Evolutionary conservation across 2,888 invertebrate genomes (phyloP).

Genomic region (Encarsia formosa): DNA sequence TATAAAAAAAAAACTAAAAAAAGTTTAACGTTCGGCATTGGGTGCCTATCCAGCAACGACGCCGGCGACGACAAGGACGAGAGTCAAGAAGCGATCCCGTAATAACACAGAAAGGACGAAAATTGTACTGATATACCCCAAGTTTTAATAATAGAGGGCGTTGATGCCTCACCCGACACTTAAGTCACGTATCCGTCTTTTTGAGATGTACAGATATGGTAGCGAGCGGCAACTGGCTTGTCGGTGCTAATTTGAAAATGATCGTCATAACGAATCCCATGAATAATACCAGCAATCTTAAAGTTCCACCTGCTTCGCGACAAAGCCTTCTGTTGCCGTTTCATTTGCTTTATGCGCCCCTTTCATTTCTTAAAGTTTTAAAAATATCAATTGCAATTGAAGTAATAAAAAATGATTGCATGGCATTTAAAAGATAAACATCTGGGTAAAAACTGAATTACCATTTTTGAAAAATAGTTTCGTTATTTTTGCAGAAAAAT

Average conservation of each 20-base stretch:
- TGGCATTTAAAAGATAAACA: too few relatives aligned
- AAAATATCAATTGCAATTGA: too few relatives aligned
- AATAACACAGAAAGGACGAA: slow-evolving; percentile 18
- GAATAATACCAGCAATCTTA: slow-evolving; percentile 21
- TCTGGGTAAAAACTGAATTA: too few relatives aligned
- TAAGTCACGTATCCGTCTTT: slow-evolving; percentile 1
- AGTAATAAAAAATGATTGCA: too few relatives aligned
- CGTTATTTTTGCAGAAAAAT: too few relatives aligned
- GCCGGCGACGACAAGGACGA: neutral
- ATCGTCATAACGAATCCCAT: slow-evolving; percentile 24
- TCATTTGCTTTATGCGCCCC: neutral
- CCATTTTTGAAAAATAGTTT: too few relatives aligned
- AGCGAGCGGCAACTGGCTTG: neutral
- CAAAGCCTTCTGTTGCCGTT: too few relatives aligned
- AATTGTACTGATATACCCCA: slow-evolving; percentile 13
- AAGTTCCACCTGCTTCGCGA: slow-evolving; percentile 23
- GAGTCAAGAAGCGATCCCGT: slow-evolving; percentile 15
- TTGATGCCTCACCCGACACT: slow-evolving; percentile 8
- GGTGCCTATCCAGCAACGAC: too few relatives aligned
- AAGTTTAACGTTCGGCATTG: too few relatives aligned
- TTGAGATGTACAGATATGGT: slow-evolving; percentile 4
- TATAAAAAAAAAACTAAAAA: too few relatives aligned
- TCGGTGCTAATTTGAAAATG: slow-evolving; percentile 26
- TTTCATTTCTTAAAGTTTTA: too few relatives aligned
- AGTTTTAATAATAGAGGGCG: slow-evolving; percentile 17